Conservation (phyloP, 1,140 invertebrate species). For the Neotoxoptera formosana region DNA sequence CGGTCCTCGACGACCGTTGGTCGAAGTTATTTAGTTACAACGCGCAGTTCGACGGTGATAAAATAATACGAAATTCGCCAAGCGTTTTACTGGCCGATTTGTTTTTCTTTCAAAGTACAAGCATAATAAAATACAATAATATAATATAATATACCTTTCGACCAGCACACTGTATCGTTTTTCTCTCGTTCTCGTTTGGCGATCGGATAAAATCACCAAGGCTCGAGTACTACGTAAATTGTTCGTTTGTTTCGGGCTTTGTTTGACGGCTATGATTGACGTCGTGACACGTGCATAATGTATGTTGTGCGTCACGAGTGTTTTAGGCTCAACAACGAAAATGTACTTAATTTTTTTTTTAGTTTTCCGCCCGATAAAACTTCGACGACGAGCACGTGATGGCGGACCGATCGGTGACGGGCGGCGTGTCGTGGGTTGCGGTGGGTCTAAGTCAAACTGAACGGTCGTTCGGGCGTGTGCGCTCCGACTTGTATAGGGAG, state of each 20-base stretch:
- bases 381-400: conserved; percentile 25
- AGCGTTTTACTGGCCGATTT: background rate
- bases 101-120: background rate
- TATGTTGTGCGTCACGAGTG: background rate
- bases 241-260: background rate
- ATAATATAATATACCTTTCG: background rate
- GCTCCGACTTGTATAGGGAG: background rate
- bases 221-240: background rate
- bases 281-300: background rate
- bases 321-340: background rate
- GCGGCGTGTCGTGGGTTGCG: conserved; percentile 1
- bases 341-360: background rate
- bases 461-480: background rate
- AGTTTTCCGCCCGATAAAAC: background rate
- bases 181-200: background rate
- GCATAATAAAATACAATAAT: background rate
- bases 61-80: background rate
- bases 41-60: background rate
- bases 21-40: background rate
- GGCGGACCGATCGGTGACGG: background rate
- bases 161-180: background rate
- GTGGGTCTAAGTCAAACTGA: background rate
- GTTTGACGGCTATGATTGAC: background rate
- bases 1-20: background rate
- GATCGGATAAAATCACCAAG: background rate